Conservation (phyloP, 2,797 vertebrate species). For the Ctenopoma kingsleyae region DNA sequence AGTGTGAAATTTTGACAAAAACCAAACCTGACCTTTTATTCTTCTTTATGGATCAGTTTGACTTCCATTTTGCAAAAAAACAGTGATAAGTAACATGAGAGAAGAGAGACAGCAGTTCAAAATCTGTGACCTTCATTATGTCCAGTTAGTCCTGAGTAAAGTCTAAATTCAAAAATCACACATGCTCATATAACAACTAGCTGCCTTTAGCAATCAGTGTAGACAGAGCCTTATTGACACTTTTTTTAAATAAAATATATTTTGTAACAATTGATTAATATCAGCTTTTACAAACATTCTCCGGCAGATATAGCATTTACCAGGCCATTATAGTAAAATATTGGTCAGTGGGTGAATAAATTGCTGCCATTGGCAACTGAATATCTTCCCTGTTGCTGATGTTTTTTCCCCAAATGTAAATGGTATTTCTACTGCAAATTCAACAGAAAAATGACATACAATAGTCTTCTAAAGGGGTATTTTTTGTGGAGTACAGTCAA, state of each 20-base stretch:
- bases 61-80: neutral
- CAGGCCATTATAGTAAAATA: conserved; percentile 31
- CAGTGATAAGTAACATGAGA: neutral
- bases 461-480: conserved; percentile 35
- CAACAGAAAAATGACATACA: conserved; percentile 15
- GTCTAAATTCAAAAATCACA: conserved; percentile 2
- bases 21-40: neutral
- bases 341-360: conserved; percentile 34
- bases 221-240: neutral
- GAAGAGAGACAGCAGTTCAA: neutral
- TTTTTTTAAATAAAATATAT: conserved; percentile 18
- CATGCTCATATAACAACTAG: neutral
- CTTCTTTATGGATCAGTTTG: neutral
- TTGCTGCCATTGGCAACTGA: conserved; percentile 43
- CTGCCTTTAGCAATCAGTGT: neutral
- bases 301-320: conserved; percentile 18
- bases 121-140: conserved; percentile 15
- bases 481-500: conserved; percentile 59
- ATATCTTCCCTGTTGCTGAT: conserved; percentile 32
- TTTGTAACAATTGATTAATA: conserved; percentile 19
- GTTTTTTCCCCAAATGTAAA: conserved; percentile 37
- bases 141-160: conserved; percentile 5
- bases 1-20: no score
- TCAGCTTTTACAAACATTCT: conserved; percentile 23
- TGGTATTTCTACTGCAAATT: conserved; percentile 22